Conservation (phyloP, 2,113 vertebrate species). For the Asarcornis scutulata region DNA sequence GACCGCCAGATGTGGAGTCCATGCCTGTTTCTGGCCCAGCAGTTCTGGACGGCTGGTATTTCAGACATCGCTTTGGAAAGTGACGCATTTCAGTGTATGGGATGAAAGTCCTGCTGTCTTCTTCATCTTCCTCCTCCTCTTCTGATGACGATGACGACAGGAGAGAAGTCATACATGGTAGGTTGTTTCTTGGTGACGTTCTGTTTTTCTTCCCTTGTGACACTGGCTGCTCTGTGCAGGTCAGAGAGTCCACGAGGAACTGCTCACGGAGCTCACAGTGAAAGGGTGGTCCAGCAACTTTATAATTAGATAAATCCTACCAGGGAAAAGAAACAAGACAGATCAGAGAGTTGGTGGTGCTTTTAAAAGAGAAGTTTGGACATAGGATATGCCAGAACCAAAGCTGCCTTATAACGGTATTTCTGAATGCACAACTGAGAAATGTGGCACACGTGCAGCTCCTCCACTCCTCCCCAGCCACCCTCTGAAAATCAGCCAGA, state of each 20-base stretch:
- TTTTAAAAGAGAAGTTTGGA: neutral
- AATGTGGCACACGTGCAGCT: neutral
- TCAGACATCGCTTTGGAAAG: neutral
- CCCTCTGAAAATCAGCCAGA: neutral
- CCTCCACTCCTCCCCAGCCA: neutral
- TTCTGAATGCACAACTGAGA: neutral
- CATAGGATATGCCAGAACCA: neutral
- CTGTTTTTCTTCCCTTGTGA: neutral
- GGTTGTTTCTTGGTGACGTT: neutral
- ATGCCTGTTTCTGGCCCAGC: neutral
- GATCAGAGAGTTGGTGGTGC: neutral
- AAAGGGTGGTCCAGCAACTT: neutral
- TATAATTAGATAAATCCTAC: constrained; percentile 30
- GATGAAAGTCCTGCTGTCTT: neutral
- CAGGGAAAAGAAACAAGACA: neutral
- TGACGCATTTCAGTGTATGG: neutral
- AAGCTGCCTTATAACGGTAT: neutral
- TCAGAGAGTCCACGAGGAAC: neutral
- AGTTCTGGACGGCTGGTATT: neutral
- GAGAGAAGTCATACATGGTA: neutral
- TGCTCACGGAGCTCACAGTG: neutral
- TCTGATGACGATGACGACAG: neutral
- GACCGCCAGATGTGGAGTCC: neutral
- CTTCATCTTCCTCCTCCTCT: constrained; percentile 31
- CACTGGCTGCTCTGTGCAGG: neutral